These are phyloP conservation scores for Neofelis nebulosa DNA, from an alignment of 2,113 vertebrate genomes.

Conservation along the genomic window DNA sequence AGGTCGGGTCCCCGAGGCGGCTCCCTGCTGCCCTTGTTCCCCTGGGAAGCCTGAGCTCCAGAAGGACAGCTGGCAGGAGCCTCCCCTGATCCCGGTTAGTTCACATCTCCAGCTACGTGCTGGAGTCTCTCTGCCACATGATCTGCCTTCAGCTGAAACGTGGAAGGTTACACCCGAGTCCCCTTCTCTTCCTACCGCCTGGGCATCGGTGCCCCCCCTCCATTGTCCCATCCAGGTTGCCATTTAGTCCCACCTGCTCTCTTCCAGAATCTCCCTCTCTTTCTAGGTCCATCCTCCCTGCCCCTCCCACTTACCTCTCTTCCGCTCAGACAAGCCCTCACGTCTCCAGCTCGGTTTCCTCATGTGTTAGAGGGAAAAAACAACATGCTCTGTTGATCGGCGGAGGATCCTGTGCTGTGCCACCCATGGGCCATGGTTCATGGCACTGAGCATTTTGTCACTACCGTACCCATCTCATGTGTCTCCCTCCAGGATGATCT, in stretches of 20 bases:
- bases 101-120: not conserved
- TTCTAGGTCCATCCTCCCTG: not conserved
- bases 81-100: not conserved
- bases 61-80: not conserved
- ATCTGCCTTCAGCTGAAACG: not conserved
- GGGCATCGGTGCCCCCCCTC: rapidly evolving
- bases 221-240: not conserved
- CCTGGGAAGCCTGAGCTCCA: not conserved
- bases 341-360: not conserved
- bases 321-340: not conserved
- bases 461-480: not conserved
- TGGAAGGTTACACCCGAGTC: not conserved
- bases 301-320: not conserved
- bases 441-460: not conserved
- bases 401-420: not conserved
- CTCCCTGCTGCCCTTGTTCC: not conserved
- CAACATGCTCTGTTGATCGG: not conserved
- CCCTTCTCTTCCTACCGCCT: not conserved
- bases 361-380: not conserved
- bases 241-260: not conserved
- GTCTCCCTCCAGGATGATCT: not conserved
- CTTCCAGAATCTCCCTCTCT: not conserved
- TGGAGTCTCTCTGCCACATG: not conserved
- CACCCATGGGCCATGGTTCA: not conserved
- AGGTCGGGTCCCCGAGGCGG: not conserved